Evolutionary conservation across 2,888 invertebrate species (phyloP).

Genomic region (Ophion ventricosus): DNA sequence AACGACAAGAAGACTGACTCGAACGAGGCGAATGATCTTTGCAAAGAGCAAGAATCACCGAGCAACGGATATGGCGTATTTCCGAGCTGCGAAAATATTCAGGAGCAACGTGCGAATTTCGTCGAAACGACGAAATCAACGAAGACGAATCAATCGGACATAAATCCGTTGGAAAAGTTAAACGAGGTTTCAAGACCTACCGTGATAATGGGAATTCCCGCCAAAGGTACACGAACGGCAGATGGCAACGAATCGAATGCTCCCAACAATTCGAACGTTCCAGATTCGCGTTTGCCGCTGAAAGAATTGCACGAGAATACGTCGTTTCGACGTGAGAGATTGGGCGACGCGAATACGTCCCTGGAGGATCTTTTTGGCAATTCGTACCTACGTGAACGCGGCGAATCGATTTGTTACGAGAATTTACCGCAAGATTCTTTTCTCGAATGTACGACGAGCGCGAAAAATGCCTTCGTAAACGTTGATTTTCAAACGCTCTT

Average conservation of each 20-base stretch:
- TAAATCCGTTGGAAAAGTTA: not conserved
- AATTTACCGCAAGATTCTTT: conserved; percentile 38
- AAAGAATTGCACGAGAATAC: conserved; percentile 7
- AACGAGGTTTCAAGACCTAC: conserved; percentile 31
- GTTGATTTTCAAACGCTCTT: conserved; percentile 22
- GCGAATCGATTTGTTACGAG: not conserved
- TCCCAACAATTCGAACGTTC: not conserved
- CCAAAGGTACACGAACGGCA: not conserved
- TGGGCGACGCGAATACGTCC: not conserved
- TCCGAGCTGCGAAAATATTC: not conserved
- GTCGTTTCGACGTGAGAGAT: not conserved
- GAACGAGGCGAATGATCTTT: not conserved
- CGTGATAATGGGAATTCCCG: conserved; percentile 44
- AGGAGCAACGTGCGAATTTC: not conserved
- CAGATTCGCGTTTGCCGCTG: not conserved
- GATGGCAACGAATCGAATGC: not conserved
- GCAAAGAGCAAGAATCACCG: not conserved
- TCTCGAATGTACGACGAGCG: not conserved
- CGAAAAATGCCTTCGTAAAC: not conserved
- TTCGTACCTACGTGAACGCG: not conserved
- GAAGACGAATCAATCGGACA: not conserved
- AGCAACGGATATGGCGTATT: not conserved
- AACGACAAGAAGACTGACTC: not conserved
- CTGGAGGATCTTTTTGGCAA: conserved; percentile 31
- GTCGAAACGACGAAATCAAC: not conserved